phyloP scores from a whole-genome alignment of 2,888 invertebrate species.

The Caenorhabditis wallacei region DNA sequence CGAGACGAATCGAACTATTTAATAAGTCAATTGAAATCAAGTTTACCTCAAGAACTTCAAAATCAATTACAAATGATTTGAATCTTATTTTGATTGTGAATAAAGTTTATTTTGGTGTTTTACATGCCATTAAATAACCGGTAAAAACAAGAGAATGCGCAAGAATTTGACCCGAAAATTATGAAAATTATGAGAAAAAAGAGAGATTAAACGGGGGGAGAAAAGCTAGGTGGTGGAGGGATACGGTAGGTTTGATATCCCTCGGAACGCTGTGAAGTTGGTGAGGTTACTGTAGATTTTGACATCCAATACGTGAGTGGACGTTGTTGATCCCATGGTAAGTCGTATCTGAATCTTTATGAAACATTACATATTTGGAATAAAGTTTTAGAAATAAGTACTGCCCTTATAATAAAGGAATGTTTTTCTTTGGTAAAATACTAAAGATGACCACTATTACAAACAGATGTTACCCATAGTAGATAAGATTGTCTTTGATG shows the following conservation, averaged over 20 bases:
- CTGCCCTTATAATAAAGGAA: no score
- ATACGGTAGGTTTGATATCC: slow-evolving; percentile 54
- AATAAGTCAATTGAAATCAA: slow-evolving; percentile 47
- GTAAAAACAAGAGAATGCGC: slow-evolving; percentile 4
- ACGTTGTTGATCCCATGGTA: slow-evolving; percentile 69
- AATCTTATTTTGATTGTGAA: slow-evolving; percentile 14
- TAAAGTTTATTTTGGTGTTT: slow-evolving; percentile 4
- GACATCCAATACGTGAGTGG: slow-evolving; percentile 71
- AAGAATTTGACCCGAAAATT: slow-evolving; percentile 18
- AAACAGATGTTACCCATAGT: slow-evolving; percentile 36
- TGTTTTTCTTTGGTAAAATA: background rate
- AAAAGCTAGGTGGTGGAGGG: slow-evolving; percentile 53
- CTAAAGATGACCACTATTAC: slow-evolving; percentile 26
- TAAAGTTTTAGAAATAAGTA: no score
- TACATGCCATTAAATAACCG: slow-evolving; percentile 10
- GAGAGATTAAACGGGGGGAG: slow-evolving; percentile 42
- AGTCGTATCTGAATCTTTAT: slow-evolving; percentile 70
- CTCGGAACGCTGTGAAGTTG: slow-evolving; percentile 61
- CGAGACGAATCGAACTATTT: slow-evolving; percentile 46
- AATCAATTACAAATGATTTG: slow-evolving; percentile 33
- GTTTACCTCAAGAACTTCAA: slow-evolving; percentile 50
- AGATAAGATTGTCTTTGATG: slow-evolving; percentile 33
- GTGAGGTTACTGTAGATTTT: slow-evolving; percentile 63
- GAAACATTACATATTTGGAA: background rate
- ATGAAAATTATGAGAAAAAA: no score